Conservation (phyloP, 2,797 vertebrate species). For the Crotalus adamanteus region DNA sequence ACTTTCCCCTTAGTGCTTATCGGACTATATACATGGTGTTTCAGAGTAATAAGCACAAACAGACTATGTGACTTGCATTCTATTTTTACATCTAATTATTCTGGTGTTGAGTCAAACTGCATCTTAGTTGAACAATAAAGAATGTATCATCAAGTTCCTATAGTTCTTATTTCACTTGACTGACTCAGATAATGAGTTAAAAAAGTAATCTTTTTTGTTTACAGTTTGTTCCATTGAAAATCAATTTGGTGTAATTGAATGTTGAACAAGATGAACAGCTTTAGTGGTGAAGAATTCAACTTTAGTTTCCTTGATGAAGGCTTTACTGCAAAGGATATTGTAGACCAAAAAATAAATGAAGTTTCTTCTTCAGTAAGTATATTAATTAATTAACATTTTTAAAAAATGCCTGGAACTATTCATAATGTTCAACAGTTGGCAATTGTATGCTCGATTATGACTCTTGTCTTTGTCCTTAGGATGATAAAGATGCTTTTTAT, state of each 20-base stretch:
- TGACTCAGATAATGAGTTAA: neutral
- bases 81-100: neutral
- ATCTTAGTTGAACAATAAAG: constrained; percentile 76
- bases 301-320: constrained; percentile 93
- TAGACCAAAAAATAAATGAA: constrained; percentile 96
- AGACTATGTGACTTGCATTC: neutral
- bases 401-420: neutral
- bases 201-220: constrained; percentile 14
- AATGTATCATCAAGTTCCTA: constrained; percentile 28
- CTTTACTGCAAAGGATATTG: constrained; percentile 89
- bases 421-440: neutral
- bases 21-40: neutral
- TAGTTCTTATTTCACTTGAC: neutral
- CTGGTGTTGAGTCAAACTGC: constrained; percentile 45
- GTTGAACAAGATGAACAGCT: constrained; percentile 73
- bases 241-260: constrained; percentile 38
- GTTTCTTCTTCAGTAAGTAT: constrained; percentile 85
- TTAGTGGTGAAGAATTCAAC: constrained; percentile 78
- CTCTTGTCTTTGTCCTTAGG: constrained; percentile 70
- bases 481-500: constrained; percentile 96
- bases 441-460: neutral
- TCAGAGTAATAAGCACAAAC: neutral
- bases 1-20: neutral
- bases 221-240: constrained; percentile 66
- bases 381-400: neutral